Base-by-base conservation (phyloP, 1,140 invertebrate genomes). In the Drosophila ogumai region DNA sequence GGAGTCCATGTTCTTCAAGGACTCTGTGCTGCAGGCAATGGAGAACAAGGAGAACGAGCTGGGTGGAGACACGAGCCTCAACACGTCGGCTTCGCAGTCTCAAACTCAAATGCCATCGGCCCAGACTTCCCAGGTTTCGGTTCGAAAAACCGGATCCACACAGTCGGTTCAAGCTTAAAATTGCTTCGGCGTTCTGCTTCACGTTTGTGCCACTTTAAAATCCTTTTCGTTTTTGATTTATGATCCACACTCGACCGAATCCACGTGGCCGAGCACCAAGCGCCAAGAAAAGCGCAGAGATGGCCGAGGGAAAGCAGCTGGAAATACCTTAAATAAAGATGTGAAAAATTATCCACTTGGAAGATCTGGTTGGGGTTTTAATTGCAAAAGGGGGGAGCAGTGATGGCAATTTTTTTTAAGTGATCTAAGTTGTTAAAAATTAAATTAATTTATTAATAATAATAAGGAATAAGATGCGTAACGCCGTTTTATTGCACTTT, bases 171-270 rank as follows among this genome's bases (percentile, higher is more conserved):
- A 55, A 17, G 50, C 3, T 36, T 77, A 77, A 76, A 55, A 55
- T 76, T 54, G 44, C 43, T n/a, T 9, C 10, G 17, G 2, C 17
- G 13, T 22, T 43, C 46, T 34, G 34, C 19, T 75, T 41, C 82
- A 82, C 84, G 84, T 80, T 84, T 84, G 73, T 64, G 79, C 87
- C 44, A 34, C 28, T 58, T 72, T 43, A 4, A 41, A 72, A 72
- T 49, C 36, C 36, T 22, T 80, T 85, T 59, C 59, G 49, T 52
- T 56, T 77, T 61, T 88, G 84, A 88, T 88, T 88, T 88, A 88
- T 90, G 81, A 22, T 58, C 36, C 57, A 68, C 68, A 77, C 81
- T 78, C 61, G 47, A 90, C 68, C 75, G 73, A 90, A 59, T 81
- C 82, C 58, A 69, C 74, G 34, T 75, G 81, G 64, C 71, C 76